Evolutionary conservation across 2,113 vertebrate genomes (phyloP), one percentile per base, ranked within the genome.

Genomic region (cat (Felis catus)): DNA sequence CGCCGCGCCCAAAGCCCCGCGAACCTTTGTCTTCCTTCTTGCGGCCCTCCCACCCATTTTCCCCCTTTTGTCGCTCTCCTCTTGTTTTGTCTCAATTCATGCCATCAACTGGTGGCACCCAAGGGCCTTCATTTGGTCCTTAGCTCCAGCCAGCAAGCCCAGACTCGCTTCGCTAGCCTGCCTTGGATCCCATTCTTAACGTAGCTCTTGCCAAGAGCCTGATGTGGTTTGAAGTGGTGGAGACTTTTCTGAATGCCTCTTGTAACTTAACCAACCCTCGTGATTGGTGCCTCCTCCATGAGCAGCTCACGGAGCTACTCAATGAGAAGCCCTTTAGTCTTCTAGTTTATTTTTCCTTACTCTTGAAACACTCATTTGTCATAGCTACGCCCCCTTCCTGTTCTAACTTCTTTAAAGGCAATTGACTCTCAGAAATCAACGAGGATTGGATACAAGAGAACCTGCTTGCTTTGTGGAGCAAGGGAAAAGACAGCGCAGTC

Each of bases 141-240:
- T 48, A 21, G 81, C 58, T 81, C 5, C 31, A 61, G 63, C 55
- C 36, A 53, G 55, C 97, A 97, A 95, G 96, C 51, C 94, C 93
- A 74, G 96, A 86, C 93, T 51, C 16, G 92, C 89, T 63, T 85
- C 9, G 13, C 80, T 9, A 3, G 18, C 58, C 93, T 55, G 55
- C 74, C 97, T 51, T 15, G 13, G 29, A 81, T 94, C 61, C 81
- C 48, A 39, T 31, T 70, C 92, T 84, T 76, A 55, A 29, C 12
- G 2, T 33, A 21, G n/a, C n/a, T 95, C 84, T 70, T 91, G 94
- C 86, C 95, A 79, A 61, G 78, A 90, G 15, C 41, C 89, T 89
- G 45, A 45, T 93, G 90, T 80, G 70, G 48, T 97, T 83, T 83
- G 79, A 53, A 86, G 61, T 27, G 51, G 39, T 45, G 29, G 18